These are phyloP conservation scores for Drosophila niveifrons DNA, from an alignment of 2,888 invertebrate species.

Conservation along the genomic window DNA sequence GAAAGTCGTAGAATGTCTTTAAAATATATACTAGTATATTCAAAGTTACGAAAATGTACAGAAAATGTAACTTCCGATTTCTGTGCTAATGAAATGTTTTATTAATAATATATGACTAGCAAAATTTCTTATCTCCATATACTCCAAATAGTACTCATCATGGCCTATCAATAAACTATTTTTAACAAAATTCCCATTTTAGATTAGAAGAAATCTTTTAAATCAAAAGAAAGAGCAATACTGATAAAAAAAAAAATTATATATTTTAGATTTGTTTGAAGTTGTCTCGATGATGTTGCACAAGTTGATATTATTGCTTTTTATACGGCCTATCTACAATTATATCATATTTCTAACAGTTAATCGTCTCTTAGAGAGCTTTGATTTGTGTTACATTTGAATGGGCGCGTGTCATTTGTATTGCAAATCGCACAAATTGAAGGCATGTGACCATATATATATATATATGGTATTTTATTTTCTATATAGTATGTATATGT, in stretches of 20 bases:
- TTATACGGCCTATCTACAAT: slow-evolving; percentile 2
- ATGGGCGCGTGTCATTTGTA: slow-evolving; percentile 3
- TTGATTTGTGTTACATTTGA: slow-evolving; percentile 6
- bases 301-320: background rate
- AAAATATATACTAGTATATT: too few species aligned
- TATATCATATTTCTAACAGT: background rate
- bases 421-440: slow-evolving; percentile 9
- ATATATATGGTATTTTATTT: background rate
- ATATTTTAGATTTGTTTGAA: background rate
- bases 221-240: too few species aligned
- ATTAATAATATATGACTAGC: too few species aligned
- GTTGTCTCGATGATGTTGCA: background rate
- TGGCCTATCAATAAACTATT: too few species aligned
- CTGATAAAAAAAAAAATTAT: background rate
- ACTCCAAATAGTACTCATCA: too few species aligned
- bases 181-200: too few species aligned
- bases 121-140: too few species aligned
- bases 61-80: too few species aligned
- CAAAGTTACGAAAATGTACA: too few species aligned
- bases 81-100: too few species aligned
- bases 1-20: too few species aligned
- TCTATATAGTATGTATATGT: background rate
- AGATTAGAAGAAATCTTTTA: too few species aligned
- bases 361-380: background rate
- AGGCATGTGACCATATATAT: slow-evolving; percentile 33